Base-by-base conservation (phyloP, 2,113 vertebrate species). In the Cepphus grylle region DNA sequence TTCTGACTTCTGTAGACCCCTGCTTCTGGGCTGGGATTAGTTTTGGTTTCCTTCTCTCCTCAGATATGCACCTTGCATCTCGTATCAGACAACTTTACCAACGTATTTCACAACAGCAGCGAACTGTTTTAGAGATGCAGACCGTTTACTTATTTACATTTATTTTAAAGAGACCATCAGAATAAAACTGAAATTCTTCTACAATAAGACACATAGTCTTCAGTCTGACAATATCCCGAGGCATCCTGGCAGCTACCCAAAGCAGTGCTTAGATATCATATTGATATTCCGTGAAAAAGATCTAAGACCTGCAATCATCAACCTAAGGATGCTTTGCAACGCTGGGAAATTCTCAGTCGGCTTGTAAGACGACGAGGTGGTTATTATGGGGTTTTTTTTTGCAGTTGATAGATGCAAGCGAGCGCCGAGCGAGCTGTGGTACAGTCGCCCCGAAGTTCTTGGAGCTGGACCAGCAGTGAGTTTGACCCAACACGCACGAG, bases 261-360 rank as follows among this genome's bases (percentile, higher is more conserved):
- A 83, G 2, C 16, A 38, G 30, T 0, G 2, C 20, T 84, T 55
- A 38, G 20, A 12, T 29, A 52, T 25, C 67, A 36, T 2, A 7
- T 30, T 47, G 52, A 21, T 40, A 52, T 32, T 79, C 63, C 38
- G n/a, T 40, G 40, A 36, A 67, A 42, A 88, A 52, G 25, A 65
- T 18, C 47, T 43, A 36, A 40, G 43, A 71, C 40, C 27, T 29
- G 22, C 34, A 79, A 42, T 56, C 47, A 63, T 47, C 73, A 65
- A n/a, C 36, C 27, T 22, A 34, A 92, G 76, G 61, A 34, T 40
- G n/a, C 63, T 74, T 71, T 70, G 52, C 59, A 66, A 53, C 14
- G 3, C 26, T 0, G 0, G 34, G n/a, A 45, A 84, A 59, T 32
- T n/a, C 58, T 66, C 0, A 0, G 18, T 27, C 5, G 2, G 58